Base-by-base conservation (phyloP, 2,888 invertebrate species). In the Heteromyza rotundicornis region DNA sequence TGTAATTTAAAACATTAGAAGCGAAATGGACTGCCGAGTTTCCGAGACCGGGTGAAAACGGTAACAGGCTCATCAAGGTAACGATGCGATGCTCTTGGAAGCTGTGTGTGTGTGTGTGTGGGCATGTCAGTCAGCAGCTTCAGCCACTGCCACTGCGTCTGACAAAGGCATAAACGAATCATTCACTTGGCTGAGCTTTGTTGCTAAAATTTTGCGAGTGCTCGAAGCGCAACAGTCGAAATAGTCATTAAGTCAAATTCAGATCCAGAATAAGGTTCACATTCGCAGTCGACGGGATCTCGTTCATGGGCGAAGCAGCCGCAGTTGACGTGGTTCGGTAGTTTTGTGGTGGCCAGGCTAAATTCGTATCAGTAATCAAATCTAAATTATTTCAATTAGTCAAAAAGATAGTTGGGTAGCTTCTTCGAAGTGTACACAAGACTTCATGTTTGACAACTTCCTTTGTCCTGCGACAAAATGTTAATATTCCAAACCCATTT, bases 111-210 rank as follows among this genome's bases (percentile, higher is more conserved):
- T 17, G 12, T 17, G 20, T 12, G 40, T 61, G 60, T 65, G 62
- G 66, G 64, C 66, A 14, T n/a, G 40, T 2, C 40, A 40, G 10
- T 40, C n/a, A n/a, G n/a, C n/a, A n/a, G n/a, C n/a, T n/a, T n/a
- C n/a, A n/a, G 40, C 5, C 40, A 10, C 40, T 27, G 27, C 2
- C 40, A 10, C 14, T 40, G 40, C 5, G 63, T 66, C 79, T 72
- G 76, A 79, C 80, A 79, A 80, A 80, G 72, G 75, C 70, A 76
- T 80, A 79, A 79, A 70, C 79, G 74, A 78, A 80, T 79, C 81
- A 79, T 80, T 66, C 73, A 79, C 72, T 71, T 78, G 80, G 77
- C 69, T 80, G 76, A 70, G 64, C 71, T 73, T 76, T 68, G 65
- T 63, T 52, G 60, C 63, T 57, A 62, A 65, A 22, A n/a, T 44